Evolutionary conservation across 2,113 vertebrate species (phyloP).

Genomic region (Myotis yumanensis): DNA sequence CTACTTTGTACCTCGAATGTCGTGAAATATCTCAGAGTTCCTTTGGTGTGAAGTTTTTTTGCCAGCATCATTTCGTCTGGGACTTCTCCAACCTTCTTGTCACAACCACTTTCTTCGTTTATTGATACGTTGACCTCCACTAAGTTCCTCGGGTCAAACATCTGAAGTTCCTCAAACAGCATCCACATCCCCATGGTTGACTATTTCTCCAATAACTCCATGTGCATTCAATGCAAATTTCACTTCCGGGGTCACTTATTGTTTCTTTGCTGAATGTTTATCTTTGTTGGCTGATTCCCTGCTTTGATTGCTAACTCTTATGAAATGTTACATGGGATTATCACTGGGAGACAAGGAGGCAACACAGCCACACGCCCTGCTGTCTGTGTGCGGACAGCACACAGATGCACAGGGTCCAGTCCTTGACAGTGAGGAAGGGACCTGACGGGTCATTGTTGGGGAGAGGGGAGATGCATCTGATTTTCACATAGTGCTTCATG

Average conservation of each 20-base stretch:
- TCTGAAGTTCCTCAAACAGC: rapidly evolving
- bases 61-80: not conserved
- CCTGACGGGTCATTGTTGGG: rapidly evolving
- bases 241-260: not conserved
- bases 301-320: not conserved
- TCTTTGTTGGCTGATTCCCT: not conserved
- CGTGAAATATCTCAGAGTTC: not conserved
- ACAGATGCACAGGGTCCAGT: rapidly evolving
- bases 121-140: too few relatives aligned
- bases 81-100: not conserved
- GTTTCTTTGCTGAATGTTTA: not conserved
- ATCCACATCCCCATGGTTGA: rapidly evolving
- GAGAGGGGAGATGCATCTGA: rapidly evolving
- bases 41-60: not conserved
- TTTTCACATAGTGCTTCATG: rapidly evolving
- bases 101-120: not conserved
- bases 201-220: not conserved
- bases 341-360: not conserved
- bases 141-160: not conserved
- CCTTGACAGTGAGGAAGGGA: not conserved
- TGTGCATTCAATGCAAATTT: rapidly evolving
- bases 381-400: not conserved
- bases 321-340: not conserved
- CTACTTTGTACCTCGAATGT: rapidly evolving
- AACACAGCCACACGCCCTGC: not conserved